Base-by-base conservation (phyloP, 2,888 invertebrate species). In the Hypsopygia costalis region DNA sequence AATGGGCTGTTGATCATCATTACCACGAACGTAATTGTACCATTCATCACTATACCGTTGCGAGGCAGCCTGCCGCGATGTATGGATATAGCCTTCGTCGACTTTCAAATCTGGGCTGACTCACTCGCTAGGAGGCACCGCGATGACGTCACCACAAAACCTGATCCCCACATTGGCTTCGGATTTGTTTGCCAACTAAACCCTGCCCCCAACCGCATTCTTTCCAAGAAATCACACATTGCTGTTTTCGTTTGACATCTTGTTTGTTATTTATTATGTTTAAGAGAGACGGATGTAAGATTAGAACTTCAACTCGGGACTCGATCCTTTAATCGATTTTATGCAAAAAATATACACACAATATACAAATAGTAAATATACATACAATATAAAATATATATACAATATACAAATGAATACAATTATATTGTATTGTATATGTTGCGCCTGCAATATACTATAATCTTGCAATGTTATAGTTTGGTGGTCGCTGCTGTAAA, bases 191-290 rank as follows among this genome's bases (percentile, higher is more conserved):
- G 52, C 43, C 41, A 51, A 46, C 35, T 48, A 53, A 53, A 55
- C 55, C 52, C 54, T 52, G 52, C 55, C 58, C 51, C 40, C 25
- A 25, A 33, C 36, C 41, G 41, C 50, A 58, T 58, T 47, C 53
- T 46, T 69, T 69, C 70, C 56, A 45, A 62, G 67, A 69, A 73
- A 47, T 55, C 53, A 48, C 55, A 56, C 53, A 58, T 62, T 62
- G 57, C 52, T 47, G 41, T 44, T 48, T 48, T 42, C n/a, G 21
- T 43, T 34, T 37, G 34, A 16, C 41, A 32, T 31, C 21, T 31
- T 32, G 37, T 30, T 38, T 46, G 38, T 36, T 38, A 42, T 36
- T 36, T 36, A 30, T 36, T 20, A 27, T 1, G 28, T 30, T 8
- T n/a, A 25, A 25, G n/a, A 25, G n/a, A 25, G 25, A 25, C 25